phyloP scores from a whole-genome alignment of 2,888 invertebrate genomes.

The Sarcophaga rosellei region DNA sequence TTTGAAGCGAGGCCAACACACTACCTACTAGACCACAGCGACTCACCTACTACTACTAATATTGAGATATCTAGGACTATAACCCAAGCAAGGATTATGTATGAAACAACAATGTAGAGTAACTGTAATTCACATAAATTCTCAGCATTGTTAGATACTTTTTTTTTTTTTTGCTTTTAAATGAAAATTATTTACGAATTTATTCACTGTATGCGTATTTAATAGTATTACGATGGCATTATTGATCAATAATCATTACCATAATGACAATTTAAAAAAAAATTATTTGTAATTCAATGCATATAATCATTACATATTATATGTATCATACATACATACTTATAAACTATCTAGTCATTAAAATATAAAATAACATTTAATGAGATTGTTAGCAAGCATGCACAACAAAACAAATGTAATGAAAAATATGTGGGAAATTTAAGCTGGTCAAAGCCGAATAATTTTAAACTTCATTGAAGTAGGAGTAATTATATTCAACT shows the following conservation, averaged over 20 bases:
- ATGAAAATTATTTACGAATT: not conserved
- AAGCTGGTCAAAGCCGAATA: no score
- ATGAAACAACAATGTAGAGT: no score
- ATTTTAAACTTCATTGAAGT: no score
- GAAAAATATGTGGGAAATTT: no score
- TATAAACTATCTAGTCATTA: constrained; percentile 27
- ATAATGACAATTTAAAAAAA: constrained; percentile 14
- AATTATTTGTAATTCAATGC: not conserved
- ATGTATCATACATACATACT: not conserved
- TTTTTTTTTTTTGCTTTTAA: not conserved
- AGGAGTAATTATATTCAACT: no score
- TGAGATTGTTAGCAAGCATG: not conserved
- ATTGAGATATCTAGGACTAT: no score
- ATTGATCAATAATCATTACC: constrained; percentile 24
- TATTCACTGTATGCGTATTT: not conserved
- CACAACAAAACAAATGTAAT: no score
- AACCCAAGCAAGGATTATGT: no score
- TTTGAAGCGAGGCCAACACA: no score
- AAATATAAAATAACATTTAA: constrained; percentile 41
- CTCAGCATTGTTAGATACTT: not conserved
- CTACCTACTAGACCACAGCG: no score
- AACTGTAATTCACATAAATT: not conserved
- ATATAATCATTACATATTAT: constrained; percentile 18
- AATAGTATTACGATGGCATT: not conserved
- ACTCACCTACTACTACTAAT: no score